phyloP scores from a whole-genome alignment of 2,888 invertebrate species.

The Scaptomyza reducta region DNA sequence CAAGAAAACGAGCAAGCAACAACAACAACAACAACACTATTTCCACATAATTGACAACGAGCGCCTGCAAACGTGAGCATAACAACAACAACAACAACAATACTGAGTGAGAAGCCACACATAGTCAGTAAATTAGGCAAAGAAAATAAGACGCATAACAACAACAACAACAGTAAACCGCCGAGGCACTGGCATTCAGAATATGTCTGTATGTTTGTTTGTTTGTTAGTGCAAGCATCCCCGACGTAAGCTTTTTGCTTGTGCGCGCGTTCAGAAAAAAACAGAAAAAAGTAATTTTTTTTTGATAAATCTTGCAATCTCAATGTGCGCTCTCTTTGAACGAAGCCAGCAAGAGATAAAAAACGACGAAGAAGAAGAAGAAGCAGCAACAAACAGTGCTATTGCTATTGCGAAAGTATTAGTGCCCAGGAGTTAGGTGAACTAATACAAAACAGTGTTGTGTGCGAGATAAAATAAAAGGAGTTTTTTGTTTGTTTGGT shows the following conservation, averaged over 20 bases:
- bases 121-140: conserved; percentile 19
- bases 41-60: conserved; percentile 59
- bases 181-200: conserved; percentile 10
- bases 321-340: conserved; percentile 2
- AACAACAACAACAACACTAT: conserved; percentile 35
- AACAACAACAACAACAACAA: conserved; percentile 26
- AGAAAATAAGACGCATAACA: conserved; percentile 38
- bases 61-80: conserved; percentile 51
- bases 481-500: neutral
- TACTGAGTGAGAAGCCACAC: conserved; percentile 42
- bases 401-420: conserved; percentile 1
- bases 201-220: neutral
- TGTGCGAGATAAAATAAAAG: neutral
- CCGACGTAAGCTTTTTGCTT: conserved; percentile 20
- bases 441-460: conserved; percentile 1
- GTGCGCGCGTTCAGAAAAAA: conserved; percentile 4
- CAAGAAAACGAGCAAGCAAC: conserved; percentile 25
- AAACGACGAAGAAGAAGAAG: neutral
- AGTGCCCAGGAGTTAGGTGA: neutral
- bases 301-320: conserved; percentile 2
- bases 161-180: conserved; percentile 22
- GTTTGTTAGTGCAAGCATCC: conserved; percentile 14
- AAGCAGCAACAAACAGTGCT: neutral
- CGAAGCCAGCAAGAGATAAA: neutral
- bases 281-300: neutral